These are phyloP conservation scores for Pristionchus exspectatus DNA, from an alignment of 2,888 invertebrate species.

Conservation along the genomic window DNA sequence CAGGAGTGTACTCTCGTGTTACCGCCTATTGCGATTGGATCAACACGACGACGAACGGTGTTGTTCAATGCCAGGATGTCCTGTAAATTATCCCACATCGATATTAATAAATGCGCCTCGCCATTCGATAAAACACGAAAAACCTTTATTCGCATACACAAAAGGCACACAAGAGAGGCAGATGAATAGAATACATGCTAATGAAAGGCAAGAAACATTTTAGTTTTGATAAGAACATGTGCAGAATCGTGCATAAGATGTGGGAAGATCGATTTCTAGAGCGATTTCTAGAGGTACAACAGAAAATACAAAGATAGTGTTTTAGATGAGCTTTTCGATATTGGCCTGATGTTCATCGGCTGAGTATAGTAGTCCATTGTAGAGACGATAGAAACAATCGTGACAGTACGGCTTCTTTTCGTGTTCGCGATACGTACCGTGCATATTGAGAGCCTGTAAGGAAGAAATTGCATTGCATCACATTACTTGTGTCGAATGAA, in stretches of 20 bases:
- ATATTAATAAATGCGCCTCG: neutral
- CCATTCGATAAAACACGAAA: conserved; percentile 37
- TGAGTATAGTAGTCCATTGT: conserved; percentile 76
- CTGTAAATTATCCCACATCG: neutral
- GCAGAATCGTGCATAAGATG: neutral
- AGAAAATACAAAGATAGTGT: neutral
- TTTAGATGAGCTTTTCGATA: conserved; percentile 75
- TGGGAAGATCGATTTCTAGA: neutral
- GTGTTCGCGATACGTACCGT: conserved; percentile 85
- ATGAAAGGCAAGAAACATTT: neutral
- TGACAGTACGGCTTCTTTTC: conserved; percentile 99
- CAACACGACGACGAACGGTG: conserved; percentile 38
- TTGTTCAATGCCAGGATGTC: conserved; percentile 79
- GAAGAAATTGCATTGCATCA: too few relatives aligned
- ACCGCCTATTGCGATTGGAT: conserved; percentile 56
- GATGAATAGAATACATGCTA: neutral
- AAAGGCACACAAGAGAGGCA: conserved; percentile 4
- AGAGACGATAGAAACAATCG: conserved; percentile 96
- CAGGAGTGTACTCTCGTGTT: conserved; percentile 56
- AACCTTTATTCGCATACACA: conserved; percentile 33
- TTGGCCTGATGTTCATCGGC: conserved; percentile 74
- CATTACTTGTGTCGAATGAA: too few relatives aligned
- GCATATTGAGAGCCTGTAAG: conserved; percentile 74
- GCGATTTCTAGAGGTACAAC: neutral
- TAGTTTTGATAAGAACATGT: neutral